Conservation (phyloP, 2,113 vertebrate species). For the Indicator maculatus region DNA sequence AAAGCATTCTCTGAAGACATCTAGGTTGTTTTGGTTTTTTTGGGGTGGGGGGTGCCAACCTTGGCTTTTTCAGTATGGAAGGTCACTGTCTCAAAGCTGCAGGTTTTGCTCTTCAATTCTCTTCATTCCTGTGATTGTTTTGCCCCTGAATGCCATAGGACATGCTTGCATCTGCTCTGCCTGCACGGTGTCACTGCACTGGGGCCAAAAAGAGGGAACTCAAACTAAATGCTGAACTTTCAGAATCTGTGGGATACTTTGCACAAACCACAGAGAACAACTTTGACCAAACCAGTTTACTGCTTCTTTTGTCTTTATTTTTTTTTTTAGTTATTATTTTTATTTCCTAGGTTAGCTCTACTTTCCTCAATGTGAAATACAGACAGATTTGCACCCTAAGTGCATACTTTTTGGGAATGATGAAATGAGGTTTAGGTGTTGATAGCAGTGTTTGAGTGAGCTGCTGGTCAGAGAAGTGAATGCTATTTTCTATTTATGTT, state of each 20-base stretch:
- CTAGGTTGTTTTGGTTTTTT: neutral
- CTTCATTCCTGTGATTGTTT: neutral
- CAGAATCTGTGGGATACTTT: neutral
- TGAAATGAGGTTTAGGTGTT: slow-evolving; percentile 48
- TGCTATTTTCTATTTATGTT: slow-evolving; percentile 69
- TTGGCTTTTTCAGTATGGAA: neutral
- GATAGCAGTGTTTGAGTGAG: slow-evolving; percentile 66
- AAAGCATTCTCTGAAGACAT: neutral
- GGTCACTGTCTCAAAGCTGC: neutral
- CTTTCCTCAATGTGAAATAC: slow-evolving; percentile 59
- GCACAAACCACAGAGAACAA: neutral
- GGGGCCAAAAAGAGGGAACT: neutral
- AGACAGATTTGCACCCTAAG: slow-evolving; percentile 7
- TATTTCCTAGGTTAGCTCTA: neutral
- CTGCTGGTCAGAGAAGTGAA: slow-evolving; percentile 63
- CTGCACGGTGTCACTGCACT: neutral
- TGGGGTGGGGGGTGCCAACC: neutral
- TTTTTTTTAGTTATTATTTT: neutral
- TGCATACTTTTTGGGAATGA: neutral
- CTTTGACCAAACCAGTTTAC: slow-evolving; percentile 21
- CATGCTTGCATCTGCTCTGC: neutral
- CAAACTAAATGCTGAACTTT: neutral
- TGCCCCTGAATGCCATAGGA: neutral
- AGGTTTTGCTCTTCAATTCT: neutral
- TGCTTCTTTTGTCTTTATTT: neutral